phyloP scores from a whole-genome alignment of 2,888 invertebrate genomes.

The Phaonia tiefii region DNA sequence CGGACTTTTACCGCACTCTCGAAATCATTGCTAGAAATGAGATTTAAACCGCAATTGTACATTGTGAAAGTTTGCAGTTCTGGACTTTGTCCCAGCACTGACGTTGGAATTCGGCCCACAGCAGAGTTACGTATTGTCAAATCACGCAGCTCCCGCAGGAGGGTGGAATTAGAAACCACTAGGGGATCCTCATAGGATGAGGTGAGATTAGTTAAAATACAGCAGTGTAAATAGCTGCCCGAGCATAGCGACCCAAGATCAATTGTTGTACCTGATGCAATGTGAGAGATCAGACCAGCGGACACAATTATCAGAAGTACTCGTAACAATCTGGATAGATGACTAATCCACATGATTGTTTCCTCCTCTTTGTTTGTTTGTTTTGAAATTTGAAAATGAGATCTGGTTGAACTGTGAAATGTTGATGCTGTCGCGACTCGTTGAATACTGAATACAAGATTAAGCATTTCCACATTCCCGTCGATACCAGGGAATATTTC shows the following conservation, averaged over 20 bases:
- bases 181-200: slow-evolving; percentile 64
- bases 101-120: slow-evolving; percentile 69
- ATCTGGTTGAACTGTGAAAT: too few relatives aligned
- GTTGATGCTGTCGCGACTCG: too few relatives aligned
- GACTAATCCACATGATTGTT: slow-evolving; percentile 44
- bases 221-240: slow-evolving; percentile 62
- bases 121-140: slow-evolving; percentile 71
- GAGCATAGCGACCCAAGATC: slow-evolving; percentile 73
- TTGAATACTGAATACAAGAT: too few relatives aligned
- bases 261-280: slow-evolving; percentile 52
- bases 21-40: slow-evolving; percentile 70
- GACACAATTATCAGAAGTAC: slow-evolving; percentile 22
- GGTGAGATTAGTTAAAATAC: slow-evolving; percentile 65
- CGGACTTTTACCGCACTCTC: slow-evolving; percentile 66
- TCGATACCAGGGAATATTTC: too few relatives aligned
- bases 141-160: slow-evolving; percentile 66
- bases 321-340: slow-evolving; percentile 16
- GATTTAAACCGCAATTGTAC: slow-evolving; percentile 72
- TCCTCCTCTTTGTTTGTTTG: slow-evolving; percentile 29
- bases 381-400: too few relatives aligned
- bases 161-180: slow-evolving; percentile 53
- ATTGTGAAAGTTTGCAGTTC: slow-evolving; percentile 72
- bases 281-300: background rate
- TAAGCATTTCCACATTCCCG: too few relatives aligned
- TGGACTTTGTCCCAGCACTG: slow-evolving; percentile 72